A percentile compares a stretch with the other conserved stretches of the same genome.
Conservation (phyloP, 2,113 vertebrate genomes). For the Glareola pratincola region DNA sequence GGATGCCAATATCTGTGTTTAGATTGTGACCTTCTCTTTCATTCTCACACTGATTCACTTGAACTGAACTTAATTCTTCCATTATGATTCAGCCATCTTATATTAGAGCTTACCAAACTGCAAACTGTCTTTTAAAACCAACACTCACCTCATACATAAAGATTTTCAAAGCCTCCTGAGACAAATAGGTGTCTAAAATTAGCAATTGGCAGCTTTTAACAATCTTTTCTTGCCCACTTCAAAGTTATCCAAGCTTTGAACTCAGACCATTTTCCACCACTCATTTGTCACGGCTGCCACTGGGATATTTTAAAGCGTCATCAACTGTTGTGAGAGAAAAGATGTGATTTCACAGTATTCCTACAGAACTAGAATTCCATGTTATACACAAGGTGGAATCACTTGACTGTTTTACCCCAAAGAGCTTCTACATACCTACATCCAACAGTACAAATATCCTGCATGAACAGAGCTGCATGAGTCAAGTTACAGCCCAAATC, state of each 20-base stretch:
- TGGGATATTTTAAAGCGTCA: not conserved
- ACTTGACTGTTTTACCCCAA: not conserved
- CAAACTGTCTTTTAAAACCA: not conserved
- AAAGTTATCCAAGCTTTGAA: not conserved
- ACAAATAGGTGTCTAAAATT: not conserved
- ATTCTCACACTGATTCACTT: not conserved
- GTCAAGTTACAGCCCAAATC: not conserved
- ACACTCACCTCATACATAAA: not conserved
- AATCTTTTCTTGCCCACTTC: not conserved
- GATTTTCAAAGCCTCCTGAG: not conserved
- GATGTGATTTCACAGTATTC: too few relatives aligned
- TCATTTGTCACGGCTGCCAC: not conserved
- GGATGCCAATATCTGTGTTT: not conserved
- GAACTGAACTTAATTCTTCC: not conserved
- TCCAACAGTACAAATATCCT: not conserved
- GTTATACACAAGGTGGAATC: not conserved
- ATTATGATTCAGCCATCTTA: not conserved
- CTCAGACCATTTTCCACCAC: not conserved
- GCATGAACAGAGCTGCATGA: not conserved
- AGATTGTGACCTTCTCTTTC: not conserved
- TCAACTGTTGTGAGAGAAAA: not conserved
- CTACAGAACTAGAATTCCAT: not conserved
- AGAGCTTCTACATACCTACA: not conserved
- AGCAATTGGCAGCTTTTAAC: not conserved
- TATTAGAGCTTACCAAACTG: not conserved